Base-by-base conservation (phyloP, 23 tunicate species). In the Ciona savignyi region DNA sequence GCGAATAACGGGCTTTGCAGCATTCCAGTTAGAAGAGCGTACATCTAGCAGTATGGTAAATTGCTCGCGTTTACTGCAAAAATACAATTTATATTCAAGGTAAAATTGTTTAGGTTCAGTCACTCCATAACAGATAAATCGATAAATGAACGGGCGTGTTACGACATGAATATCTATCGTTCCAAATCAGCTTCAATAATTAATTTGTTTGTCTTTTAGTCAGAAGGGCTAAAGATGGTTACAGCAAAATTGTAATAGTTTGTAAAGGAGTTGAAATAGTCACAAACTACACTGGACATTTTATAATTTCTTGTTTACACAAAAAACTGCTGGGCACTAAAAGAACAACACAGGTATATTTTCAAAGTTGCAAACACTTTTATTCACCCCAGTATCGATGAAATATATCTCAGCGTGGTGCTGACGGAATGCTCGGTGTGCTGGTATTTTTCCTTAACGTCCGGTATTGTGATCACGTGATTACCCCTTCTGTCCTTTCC, bases 401-500 rank as follows among this genome's bases (percentile, higher is more conserved):
- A 72, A 32, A 88, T 29, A 34, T 82, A 88, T 78, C 78, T 77
- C 33, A 88, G 32, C 1, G 96, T 88, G 19, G 81, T 82, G 4
- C 77, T 74, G 33, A 82, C 75, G 28, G 62, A 86, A 30, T 88
- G 42, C 23, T 82, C 87, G 34, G 79, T 82, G 65, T 77, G 73
- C n/a, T 74, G 87, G 67, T 74, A 80, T 4, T 78, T 86, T 32
- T 82, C 87, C 31, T 68, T 61, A 25, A 88, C 76, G 71, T 67
- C 75, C 23, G 96, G 96, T 25, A 88, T 74, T 4, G 96, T 88
- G 27, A 88, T 25, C 25, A 88, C 72, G 56, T 70, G 80, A 21
- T 86, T 70, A 31, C 71, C 66, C 48, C 81, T 67, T 60, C 74
- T 82, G 83, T 88, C 96, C 85, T 81, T 88, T 30, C 88, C 96